These are phyloP conservation scores for Sylvicola fuscatus DNA, from an alignment of 2,888 invertebrate genomes.

Conservation along the genomic window DNA sequence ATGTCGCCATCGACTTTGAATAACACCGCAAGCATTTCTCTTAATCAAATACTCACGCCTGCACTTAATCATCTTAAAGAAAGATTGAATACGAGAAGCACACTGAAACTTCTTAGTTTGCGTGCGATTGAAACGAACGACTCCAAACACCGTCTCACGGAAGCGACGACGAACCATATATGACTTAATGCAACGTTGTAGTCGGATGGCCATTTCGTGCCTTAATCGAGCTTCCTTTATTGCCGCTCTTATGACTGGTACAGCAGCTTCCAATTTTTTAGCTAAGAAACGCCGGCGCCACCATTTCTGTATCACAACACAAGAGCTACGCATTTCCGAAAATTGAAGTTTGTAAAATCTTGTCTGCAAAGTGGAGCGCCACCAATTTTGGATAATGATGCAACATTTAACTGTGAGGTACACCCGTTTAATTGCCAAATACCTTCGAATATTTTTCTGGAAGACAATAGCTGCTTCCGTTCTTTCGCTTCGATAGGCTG, in stretches of 20 bases:
- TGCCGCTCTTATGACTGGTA: slow-evolving; percentile 9
- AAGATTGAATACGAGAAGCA: slow-evolving; percentile 17
- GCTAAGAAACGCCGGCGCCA: slow-evolving; percentile 23
- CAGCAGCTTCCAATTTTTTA: slow-evolving; percentile 13
- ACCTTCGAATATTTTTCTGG: slow-evolving; percentile 29
- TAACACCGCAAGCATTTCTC: slow-evolving; percentile 14
- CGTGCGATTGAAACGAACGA: slow-evolving; percentile 7
- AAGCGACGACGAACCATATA: slow-evolving; percentile 23
- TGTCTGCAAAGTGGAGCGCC: slow-evolving; percentile 26
- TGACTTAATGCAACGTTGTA: slow-evolving; percentile 11
- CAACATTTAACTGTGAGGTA: slow-evolving; percentile 12
- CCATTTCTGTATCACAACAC: slow-evolving; percentile 28
- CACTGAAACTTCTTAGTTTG: slow-evolving; percentile 9
- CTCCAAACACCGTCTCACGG: slow-evolving; percentile 15
- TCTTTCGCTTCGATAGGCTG: slow-evolving; percentile 17
- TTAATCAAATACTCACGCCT: slow-evolving; percentile 14
- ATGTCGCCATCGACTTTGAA: slow-evolving; percentile 16
- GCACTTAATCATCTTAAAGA: slow-evolving; percentile 17
- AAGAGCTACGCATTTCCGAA: slow-evolving; percentile 20
- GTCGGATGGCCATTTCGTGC: slow-evolving; percentile 10
- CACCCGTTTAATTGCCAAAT: slow-evolving; percentile 20
- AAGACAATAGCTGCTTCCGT: slow-evolving; percentile 22
- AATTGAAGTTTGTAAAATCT: slow-evolving; percentile 22
- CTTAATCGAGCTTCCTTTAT: slow-evolving; percentile 11
- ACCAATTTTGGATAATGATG: slow-evolving; percentile 28